phyloP scores from a whole-genome alignment of 2,113 vertebrate genomes.

The Fulica atra region DNA sequence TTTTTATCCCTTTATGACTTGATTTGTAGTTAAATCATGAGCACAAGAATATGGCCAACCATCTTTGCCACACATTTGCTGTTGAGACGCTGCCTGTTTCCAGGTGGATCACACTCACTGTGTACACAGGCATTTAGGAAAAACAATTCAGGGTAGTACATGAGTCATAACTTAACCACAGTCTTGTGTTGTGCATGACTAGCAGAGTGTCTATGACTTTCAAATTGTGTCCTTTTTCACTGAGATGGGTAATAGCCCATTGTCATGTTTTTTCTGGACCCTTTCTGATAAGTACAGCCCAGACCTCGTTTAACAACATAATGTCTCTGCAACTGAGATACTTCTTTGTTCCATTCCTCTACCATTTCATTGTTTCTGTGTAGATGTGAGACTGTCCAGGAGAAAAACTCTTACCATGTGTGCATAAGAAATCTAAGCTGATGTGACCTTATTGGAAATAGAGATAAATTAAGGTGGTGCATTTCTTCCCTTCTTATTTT shows the following conservation, averaged over 20 bases:
- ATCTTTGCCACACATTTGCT: not conserved
- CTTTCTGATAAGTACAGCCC: not conserved
- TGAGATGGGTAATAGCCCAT: not conserved
- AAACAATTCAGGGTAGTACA: not conserved
- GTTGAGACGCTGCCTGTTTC: not conserved
- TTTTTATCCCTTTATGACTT: not conserved
- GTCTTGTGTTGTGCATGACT: not conserved
- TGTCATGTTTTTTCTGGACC: rapidly evolving
- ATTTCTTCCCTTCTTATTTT: not conserved
- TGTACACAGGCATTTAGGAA: not conserved
- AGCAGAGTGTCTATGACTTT: not conserved
- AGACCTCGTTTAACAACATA: not conserved
- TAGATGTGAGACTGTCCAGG: not conserved
- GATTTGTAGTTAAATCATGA: not conserved
- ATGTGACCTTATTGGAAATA: not conserved
- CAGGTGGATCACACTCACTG: too few relatives aligned
- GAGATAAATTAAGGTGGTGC: not conserved
- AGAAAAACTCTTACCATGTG: not conserved
- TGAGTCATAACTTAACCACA: not conserved
- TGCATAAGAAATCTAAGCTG: not conserved
- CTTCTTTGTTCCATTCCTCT: not conserved
- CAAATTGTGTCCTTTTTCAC: not conserved
- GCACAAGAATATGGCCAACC: not conserved
- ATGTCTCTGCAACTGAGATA: not conserved
- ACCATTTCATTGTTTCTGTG: not conserved